phyloP scores from a whole-genome alignment of 1,140 invertebrate genomes.

The Sminthurinus signatus region DNA sequence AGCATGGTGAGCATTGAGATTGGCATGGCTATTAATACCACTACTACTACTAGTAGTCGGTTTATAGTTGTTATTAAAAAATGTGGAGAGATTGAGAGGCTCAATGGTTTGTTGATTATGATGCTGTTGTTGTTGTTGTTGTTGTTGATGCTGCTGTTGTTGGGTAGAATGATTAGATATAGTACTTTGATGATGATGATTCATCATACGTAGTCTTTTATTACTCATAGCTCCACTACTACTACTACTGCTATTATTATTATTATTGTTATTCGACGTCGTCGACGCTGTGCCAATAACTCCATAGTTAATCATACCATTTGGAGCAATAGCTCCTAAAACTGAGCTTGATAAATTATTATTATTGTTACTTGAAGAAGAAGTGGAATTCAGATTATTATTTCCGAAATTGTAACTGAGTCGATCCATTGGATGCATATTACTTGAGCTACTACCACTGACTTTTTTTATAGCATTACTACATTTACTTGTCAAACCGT shows the following conservation, averaged over 20 bases:
- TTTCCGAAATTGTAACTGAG: neutral
- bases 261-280: neutral
- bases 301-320: neutral
- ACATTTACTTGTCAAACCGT: neutral
- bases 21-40: slow-evolving; percentile 9
- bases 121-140: neutral
- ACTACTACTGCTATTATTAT: neutral
- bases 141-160: neutral
- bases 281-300: neutral
- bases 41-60: slow-evolving; percentile 5
- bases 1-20: neutral
- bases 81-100: slow-evolving; percentile 29
- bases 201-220: slow-evolving; percentile 35
- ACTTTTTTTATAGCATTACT: slow-evolving; percentile 8
- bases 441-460: neutral
- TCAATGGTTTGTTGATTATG: slow-evolving; percentile 24
- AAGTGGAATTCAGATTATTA: neutral
- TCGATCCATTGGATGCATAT: neutral
- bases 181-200: slow-evolving; percentile 24
- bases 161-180: too few species aligned
- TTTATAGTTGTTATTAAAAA: slow-evolving; percentile 17
- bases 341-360: neutral
- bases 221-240: slow-evolving; percentile 15
- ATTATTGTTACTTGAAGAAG: neutral
- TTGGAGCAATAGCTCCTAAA: neutral